Base-by-base conservation (phyloP, 1,140 invertebrate species). In the Panagrolaimus sp. region DNA sequence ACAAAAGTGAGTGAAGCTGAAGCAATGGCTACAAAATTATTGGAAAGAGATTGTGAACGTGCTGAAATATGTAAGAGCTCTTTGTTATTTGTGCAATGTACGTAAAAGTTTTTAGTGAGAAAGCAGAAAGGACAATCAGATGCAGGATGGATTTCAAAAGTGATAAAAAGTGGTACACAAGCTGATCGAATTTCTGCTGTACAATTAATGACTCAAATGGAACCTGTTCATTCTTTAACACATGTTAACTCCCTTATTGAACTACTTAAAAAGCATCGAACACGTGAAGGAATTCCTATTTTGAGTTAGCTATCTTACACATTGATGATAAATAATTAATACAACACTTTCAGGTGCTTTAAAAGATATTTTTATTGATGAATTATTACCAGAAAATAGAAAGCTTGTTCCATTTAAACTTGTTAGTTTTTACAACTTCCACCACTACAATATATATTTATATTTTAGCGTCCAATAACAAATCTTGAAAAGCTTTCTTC, bases 181-280 rank as follows among this genome's bases (percentile, higher is more conserved):
- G n/a, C 47, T 1, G 93, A 96, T 84, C 91, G 90, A 85, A 87
- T 94, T 53, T 92, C 92, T 38, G 92, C 92, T 1, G 88, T 89
- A 57, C 89, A 90, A 27, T 84, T 95, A 9, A 82, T 90, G 16
- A 89, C 94, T 67, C 90, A 94, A 86, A 89, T 93, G 76, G 90
- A 89, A 76, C 90, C 92, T 1, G 85, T 93, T 31, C 89, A 91
- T 82, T 91, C 90, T 83, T 81, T 95, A 7, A 78, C 85, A 20
- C 87, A 88, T 63, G 77, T 96, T 8, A 87, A 88, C 62, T 88
- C 87, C 76, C 82, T 96, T 1, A 86, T 95, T 14, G 87, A 86
- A 62, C 89, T 91, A 87, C 88, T 92, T 0, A 89, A 90, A 85
- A 88, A 90, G 43, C 89, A 91, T 62, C 91, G 90, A 75, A 90